Evolutionary conservation across 2,113 vertebrate species (phyloP).

Genomic region (Tautogolabrus adspersus): DNA sequence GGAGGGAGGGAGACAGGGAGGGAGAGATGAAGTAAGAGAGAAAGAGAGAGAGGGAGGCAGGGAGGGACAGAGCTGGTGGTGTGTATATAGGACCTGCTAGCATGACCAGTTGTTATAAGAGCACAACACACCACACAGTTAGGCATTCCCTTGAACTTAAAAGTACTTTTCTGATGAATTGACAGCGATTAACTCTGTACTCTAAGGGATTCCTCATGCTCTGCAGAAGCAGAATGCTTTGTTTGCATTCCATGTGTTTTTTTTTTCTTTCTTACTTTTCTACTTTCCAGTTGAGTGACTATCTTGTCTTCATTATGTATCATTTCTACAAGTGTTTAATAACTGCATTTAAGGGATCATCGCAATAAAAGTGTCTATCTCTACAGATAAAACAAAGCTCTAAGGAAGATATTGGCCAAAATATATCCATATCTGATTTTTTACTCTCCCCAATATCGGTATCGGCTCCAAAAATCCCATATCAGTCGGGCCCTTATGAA

Average conservation of each 20-base stretch:
- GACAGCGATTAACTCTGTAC: background rate
- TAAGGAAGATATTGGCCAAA: too few species aligned
- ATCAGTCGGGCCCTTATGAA: too few species aligned
- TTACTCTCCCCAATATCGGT: too few species aligned
- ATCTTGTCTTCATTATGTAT: too few species aligned
- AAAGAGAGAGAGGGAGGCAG: slow-evolving; percentile 31
- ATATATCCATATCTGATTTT: too few species aligned
- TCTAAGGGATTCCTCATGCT: background rate
- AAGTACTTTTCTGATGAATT: background rate
- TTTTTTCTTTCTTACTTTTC: background rate
- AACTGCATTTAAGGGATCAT: too few species aligned
- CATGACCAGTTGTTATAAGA: slow-evolving; percentile 35
- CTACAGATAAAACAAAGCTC: too few species aligned
- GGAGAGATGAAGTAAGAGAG: background rate
- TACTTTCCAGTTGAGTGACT: too few species aligned
- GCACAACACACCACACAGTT: slow-evolving; percentile 1
- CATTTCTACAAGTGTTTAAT: too few species aligned
- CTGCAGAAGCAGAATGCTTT: background rate
- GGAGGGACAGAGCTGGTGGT: slow-evolving; percentile 43
- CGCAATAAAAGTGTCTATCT: too few species aligned
- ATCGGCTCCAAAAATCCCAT: too few species aligned
- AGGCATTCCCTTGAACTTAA: background rate
- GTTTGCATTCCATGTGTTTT: background rate
- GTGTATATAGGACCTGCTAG: slow-evolving; percentile 44
- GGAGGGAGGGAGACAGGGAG: slow-evolving; percentile 28